Base-by-base conservation (phyloP, 2,113 vertebrate genomes). In the Benthochromis sp. region DNA sequence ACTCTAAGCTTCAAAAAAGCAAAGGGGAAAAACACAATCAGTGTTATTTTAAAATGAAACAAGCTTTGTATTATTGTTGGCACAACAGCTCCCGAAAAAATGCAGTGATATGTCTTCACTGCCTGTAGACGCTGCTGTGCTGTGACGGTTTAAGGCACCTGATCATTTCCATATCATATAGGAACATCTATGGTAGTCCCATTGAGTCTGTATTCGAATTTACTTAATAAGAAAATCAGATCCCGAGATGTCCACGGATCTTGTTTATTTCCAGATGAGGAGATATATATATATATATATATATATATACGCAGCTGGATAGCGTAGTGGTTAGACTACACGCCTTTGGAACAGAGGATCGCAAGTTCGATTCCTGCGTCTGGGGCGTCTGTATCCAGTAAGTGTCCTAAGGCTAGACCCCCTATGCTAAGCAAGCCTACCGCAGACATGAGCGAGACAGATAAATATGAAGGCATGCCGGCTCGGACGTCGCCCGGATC, bases 31-130 rank as follows among this genome's bases (percentile, higher is more conserved):
- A 59, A 90, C 79, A 61, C 85, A 86, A 83, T 93, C 90, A 89
- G 80, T 85, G 90, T 81, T 90, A 50, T 91, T 92, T 86, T 82
- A 76, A 90, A 92, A 89, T 90, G 24, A 88, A 86, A 85, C 85
- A 29, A 88, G 73, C 66, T 78, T 78, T 54, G 24, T 86, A 31
- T 85, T 84, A 50, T 43, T 90, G 43, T 85, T 84, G 59, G 63
- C 47, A 29, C 1, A 21, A 59, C 43, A 79, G 50, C 83, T 86
- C 59, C 13, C 29, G 40, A 21, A 5, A 47, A 47, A 90, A 66
- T 17, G 40, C 63, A 84, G 8, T 14, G 47, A 69, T 40, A 24
- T 52, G 36, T 73, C 50, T 27, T 78, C 47, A 17, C 54, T 34
- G 45, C 13, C 17, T 78, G 11, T 3, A 78, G 14, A 19, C 27